These are phyloP conservation scores for Parazoanthus darwini DNA, from an alignment of 92 coral and sea anemone genomes.

Conservation along the genomic window DNA sequence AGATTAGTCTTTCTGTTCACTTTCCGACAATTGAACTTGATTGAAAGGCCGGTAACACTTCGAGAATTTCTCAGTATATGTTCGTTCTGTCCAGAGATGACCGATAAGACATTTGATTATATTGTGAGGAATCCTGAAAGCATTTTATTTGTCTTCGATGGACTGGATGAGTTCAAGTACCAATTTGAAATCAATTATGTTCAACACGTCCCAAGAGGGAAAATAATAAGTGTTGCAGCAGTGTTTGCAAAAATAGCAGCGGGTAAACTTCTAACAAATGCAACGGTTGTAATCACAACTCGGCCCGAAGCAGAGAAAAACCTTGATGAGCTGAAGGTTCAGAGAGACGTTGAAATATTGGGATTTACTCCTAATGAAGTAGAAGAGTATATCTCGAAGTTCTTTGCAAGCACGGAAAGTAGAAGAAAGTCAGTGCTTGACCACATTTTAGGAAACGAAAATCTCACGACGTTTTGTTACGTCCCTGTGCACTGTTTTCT, in stretches of 20 bases:
- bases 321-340: background rate
- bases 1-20: constrained; percentile 10
- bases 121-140: background rate
- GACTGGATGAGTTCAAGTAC: constrained; percentile 4
- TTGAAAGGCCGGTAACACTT: constrained; percentile 6
- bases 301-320: constrained; percentile 12
- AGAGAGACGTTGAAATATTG: constrained; percentile 20
- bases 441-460: constrained; percentile 8
- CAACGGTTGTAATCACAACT: constrained; percentile 17
- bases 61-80: background rate
- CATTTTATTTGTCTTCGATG: background rate
- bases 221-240: background rate
- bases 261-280: background rate
- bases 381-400: background rate
- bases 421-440: background rate
- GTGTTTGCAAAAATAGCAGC: background rate
- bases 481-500: constrained; percentile 20
- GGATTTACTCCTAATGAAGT: background rate
- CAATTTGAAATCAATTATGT: background rate
- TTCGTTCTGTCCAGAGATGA: background rate
- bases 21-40: constrained; percentile 9
- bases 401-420: background rate
- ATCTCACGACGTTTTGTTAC: background rate
- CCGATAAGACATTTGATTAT: background rate
- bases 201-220: background rate